Evolutionary conservation across 2,113 vertebrate species (phyloP), one percentile per base, ranked within the genome.

Genomic region (Meleagris gallopavo): DNA sequence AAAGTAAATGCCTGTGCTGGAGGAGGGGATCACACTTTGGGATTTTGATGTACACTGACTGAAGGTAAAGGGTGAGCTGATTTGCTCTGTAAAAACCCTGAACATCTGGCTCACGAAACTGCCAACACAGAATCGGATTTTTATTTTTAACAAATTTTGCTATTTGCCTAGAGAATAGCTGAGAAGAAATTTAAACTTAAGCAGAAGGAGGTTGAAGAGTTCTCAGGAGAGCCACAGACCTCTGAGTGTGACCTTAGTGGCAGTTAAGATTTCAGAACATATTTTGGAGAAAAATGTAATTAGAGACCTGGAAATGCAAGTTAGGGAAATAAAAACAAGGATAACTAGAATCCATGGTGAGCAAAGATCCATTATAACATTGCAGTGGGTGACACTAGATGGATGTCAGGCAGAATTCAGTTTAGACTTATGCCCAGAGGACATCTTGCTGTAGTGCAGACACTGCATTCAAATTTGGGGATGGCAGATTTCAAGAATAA

Each of bases 1-100:
- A 62, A 83, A 40, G 62, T 1, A 78, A 69, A 69, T 69, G 4
- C 6, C 5, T 11, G 2, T 58, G 17, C 30, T 50, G 41, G 61
- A 74, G n/a, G 43, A 20, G 4, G 41, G 36, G 62, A 19, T 73
- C 43, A 0, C 0, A 27, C 27, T 87, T 52, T 20, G 17, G 6
- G 32, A 78, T 8, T 50, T 90, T n/a, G 6, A 38, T 50, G 40
- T 50, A 13, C 19, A 11, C 11, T 27, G 14, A 29, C 25, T 57
- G 40, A 82, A 67, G 22, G 52, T 55, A 38, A 77, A 86, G 48
- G 36, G 6, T 57, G 16, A 86, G 16, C 40, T 43, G 65, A 73
- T 45, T 50, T 67, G 66, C 52, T 40, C 43, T 57, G 22, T 41
- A 40, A 62, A 62, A 30, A 40, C 30, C 27, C 54, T 45, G 13